A percentile compares a stretch with the other conserved stretches of the same genome.
Conservation (phyloP, 2,888 invertebrate species). For the Drosophila cracens region DNA sequence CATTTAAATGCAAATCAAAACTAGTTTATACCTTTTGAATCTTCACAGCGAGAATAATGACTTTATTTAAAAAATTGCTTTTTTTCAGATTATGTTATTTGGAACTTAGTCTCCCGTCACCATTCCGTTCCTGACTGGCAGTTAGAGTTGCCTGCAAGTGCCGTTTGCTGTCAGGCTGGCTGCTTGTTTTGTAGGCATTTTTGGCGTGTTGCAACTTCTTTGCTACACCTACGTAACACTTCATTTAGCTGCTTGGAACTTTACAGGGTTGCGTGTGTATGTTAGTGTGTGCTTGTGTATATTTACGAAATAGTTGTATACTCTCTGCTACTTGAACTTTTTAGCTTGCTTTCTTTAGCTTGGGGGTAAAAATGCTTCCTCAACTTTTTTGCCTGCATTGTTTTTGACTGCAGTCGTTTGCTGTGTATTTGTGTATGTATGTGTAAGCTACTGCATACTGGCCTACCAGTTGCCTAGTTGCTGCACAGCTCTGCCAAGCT, state of each 20-base stretch:
- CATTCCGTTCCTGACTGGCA: constrained; percentile 48
- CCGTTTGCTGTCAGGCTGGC: constrained; percentile 60
- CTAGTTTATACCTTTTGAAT: background rate
- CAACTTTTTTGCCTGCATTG: constrained; percentile 76
- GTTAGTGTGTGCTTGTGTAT: constrained; percentile 34
- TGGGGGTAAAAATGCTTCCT: constrained; percentile 54
- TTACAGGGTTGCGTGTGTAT: constrained; percentile 49
- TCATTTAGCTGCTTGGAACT: constrained; percentile 68
- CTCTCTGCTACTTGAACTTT: constrained; percentile 76
- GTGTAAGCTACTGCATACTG: constrained; percentile 1
- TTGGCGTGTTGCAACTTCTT: constrained; percentile 40
- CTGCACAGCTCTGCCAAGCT: background rate
- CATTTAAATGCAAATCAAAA: background rate
- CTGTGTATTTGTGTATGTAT: constrained; percentile 2
- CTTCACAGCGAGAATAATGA: background rate
- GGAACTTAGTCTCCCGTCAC: background rate
- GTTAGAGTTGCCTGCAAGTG: constrained; percentile 63
- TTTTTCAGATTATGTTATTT: background rate
- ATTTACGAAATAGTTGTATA: constrained; percentile 73
- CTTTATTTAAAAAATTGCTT: background rate
- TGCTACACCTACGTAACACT: constrained; percentile 68
- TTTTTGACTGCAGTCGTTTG: constrained; percentile 70
- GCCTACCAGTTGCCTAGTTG: constrained; percentile 29
- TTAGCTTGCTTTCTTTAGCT: constrained; percentile 63
- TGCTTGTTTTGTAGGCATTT: constrained; percentile 51